Percentiles rank a stretch among this genome's conserved stretches.
Evolutionary conservation across 2,888 invertebrate genomes (phyloP).

Genomic region (Acrobasis repandana): DNA sequence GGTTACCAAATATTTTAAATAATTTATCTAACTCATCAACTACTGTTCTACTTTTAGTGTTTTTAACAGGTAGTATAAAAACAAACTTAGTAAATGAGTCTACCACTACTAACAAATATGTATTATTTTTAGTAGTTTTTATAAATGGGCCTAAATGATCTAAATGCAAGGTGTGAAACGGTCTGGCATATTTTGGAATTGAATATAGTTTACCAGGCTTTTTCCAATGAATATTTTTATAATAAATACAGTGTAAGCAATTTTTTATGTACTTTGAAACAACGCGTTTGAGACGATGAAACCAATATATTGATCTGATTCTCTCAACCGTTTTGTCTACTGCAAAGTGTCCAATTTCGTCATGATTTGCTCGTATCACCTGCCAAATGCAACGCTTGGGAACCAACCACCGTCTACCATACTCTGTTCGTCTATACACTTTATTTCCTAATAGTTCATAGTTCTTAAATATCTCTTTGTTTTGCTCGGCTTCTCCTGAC

Average conservation of each 20-base stretch:
- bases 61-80: constrained; percentile 36
- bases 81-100: constrained; percentile 33
- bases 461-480: constrained; percentile 33
- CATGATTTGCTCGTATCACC: constrained; percentile 38
- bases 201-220: background rate
- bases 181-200: constrained; percentile 2
- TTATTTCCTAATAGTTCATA: constrained; percentile 38
- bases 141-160: constrained; percentile 8
- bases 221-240: constrained; percentile 32
- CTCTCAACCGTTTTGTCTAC: constrained; percentile 39
- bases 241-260: constrained; percentile 45
- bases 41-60: constrained; percentile 28
- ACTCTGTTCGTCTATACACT: constrained; percentile 36
- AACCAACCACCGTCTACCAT: constrained; percentile 40
- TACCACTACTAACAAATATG: constrained; percentile 9
- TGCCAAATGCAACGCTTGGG: constrained; percentile 40
- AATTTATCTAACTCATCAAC: constrained; percentile 29
- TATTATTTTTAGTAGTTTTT: background rate
- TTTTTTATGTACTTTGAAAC: constrained; percentile 39
- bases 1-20: constrained; percentile 33
- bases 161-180: constrained; percentile 5
- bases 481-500: constrained; percentile 33
- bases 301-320: constrained; percentile 33
- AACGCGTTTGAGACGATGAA: constrained; percentile 26
- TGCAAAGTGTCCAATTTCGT: constrained; percentile 44